A percentile compares a stretch with the other conserved stretches of the same genome.
phyloP scores from a whole-genome alignment of 1,140 invertebrate species.

The Drosophila lini region DNA sequence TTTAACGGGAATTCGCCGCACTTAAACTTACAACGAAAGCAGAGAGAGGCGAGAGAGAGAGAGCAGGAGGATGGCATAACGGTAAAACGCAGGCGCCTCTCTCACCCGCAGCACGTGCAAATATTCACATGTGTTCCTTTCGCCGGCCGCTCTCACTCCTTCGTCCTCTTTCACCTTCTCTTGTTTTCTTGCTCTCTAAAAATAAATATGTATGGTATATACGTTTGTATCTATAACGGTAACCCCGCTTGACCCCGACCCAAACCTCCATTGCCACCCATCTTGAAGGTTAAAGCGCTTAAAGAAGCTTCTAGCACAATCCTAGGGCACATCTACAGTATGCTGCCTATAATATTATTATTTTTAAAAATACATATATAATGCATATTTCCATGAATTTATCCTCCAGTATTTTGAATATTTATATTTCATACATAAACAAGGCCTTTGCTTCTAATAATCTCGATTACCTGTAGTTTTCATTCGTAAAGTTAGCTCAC shows the following conservation, averaged over 20 bases:
- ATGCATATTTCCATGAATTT: too few relatives aligned
- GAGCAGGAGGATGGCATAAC: neutral
- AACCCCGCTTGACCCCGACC: constrained; percentile 39
- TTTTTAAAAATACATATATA: neutral
- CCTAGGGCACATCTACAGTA: neutral
- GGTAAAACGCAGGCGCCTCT: constrained; percentile 27
- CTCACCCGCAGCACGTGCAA: constrained; percentile 47
- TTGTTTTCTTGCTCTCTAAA: neutral
- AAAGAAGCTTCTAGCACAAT: constrained; percentile 21
- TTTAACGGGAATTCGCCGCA: constrained; percentile 45
- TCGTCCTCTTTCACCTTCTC: neutral
- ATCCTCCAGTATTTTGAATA: too few relatives aligned
- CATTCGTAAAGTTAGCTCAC: neutral
- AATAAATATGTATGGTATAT: neutral
- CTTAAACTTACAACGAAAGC: constrained; percentile 24
- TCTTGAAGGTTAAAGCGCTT: constrained; percentile 47
- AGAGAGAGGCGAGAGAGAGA: neutral
- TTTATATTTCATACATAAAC: neutral
- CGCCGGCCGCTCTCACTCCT: constrained; percentile 34
- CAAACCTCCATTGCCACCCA: constrained; percentile 22
- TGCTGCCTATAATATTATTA: neutral
- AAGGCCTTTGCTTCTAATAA: neutral
- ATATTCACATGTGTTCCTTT: constrained; percentile 52
- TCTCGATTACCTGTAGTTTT: neutral
- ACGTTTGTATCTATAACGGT: constrained; percentile 9